phyloP scores from a whole-genome alignment of 2,888 invertebrate species.

The Mylabris sibirica region DNA sequence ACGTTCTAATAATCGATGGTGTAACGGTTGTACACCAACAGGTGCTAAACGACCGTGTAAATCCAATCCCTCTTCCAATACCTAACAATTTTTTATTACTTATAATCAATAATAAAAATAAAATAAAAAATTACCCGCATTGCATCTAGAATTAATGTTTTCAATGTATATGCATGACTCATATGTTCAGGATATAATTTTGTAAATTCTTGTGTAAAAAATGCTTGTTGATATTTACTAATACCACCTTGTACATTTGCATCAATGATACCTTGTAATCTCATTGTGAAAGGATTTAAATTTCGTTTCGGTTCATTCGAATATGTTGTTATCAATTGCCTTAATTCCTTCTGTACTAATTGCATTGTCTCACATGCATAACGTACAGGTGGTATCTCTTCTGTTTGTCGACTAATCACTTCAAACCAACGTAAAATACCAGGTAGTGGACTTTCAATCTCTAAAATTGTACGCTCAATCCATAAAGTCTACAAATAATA shows the following conservation, averaged over 20 bases:
- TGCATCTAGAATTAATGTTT: constrained; percentile 77
- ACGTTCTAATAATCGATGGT: constrained; percentile 86
- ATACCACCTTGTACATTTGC: constrained; percentile 96
- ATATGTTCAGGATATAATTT: constrained; percentile 68
- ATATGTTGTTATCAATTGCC: constrained; percentile 81
- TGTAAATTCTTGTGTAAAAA: constrained; percentile 83
- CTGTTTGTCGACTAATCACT: constrained; percentile 76
- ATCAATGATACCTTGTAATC: constrained; percentile 88
- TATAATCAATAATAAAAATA: constrained; percentile 16
- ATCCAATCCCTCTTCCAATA: constrained; percentile 82
- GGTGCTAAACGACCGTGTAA: constrained; percentile 89
- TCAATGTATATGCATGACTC: constrained; percentile 67
- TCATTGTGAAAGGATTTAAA: constrained; percentile 92
- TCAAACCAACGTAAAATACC: constrained; percentile 95
- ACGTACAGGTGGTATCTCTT: constrained; percentile 82
- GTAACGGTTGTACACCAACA: constrained; percentile 87
- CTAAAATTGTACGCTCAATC: constrained; percentile 90
- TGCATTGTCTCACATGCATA: constrained; percentile 94
- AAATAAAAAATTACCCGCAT: constrained; percentile 57
- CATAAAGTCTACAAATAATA: constrained; percentile 75
- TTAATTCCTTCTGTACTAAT: constrained; percentile 85
- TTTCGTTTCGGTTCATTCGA: constrained; percentile 82
- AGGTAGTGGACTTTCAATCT: constrained; percentile 83
- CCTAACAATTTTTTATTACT: constrained; percentile 40
- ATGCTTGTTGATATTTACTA: constrained; percentile 94